These are phyloP conservation scores for Xenopus laevis DNA, from an alignment of 2,113 vertebrate genomes.

Conservation along the genomic window DNA sequence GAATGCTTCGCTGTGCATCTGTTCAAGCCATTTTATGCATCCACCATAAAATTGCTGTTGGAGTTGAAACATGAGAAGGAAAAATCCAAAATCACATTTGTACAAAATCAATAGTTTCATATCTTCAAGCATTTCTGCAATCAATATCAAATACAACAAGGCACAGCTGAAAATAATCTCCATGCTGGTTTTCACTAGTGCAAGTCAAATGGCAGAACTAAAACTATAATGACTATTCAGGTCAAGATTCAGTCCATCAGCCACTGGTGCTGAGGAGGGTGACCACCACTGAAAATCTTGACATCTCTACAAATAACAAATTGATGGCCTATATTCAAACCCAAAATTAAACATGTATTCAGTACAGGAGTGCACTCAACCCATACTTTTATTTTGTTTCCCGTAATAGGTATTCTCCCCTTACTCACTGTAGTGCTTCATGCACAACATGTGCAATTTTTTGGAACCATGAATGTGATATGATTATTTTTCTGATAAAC, in stretches of 20 bases:
- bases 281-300: background rate
- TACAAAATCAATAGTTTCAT: constrained; percentile 43
- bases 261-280: background rate
- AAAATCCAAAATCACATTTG: constrained; percentile 36
- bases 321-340: too few relatives aligned
- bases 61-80: constrained; percentile 19
- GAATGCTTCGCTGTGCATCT: constrained; percentile 6
- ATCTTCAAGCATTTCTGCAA: constrained; percentile 40
- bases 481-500: too few relatives aligned
- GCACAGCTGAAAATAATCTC: constrained; percentile 44
- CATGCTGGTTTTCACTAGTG: constrained; percentile 24
- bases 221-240: constrained; percentile 21
- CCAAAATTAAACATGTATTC: too few relatives aligned
- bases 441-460: too few relatives aligned
- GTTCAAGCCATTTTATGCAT: background rate
- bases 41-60: constrained; percentile 36
- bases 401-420: too few relatives aligned
- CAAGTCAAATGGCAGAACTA: constrained; percentile 27
- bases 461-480: too few relatives aligned
- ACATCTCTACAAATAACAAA: background rate
- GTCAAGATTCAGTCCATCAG: background rate
- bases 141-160: constrained; percentile 42
- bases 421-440: too few relatives aligned
- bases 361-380: too few relatives aligned
- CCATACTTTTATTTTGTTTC: too few relatives aligned